A percentile compares a stretch with the other conserved stretches of the same genome.
Evolutionary conservation across 2,797 vertebrate genomes (phyloP).

Genomic region (Pipistrellus kuhlii): DNA sequence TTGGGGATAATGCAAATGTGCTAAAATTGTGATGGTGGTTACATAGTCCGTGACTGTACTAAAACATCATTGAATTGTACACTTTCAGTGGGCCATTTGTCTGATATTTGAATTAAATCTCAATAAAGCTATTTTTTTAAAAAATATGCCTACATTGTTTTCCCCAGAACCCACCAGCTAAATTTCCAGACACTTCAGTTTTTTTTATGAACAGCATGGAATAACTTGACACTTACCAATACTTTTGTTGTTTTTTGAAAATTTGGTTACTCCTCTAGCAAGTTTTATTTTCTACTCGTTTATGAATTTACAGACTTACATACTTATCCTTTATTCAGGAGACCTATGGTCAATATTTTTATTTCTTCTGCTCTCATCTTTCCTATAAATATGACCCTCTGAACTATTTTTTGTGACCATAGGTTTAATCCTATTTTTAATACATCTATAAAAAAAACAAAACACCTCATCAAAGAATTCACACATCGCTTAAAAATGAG

Average conservation of each 20-base stretch:
- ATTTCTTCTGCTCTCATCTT: slow-evolving; percentile 39
- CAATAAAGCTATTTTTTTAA: neutral
- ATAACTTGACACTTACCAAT: neutral
- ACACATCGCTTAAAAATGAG: slow-evolving; percentile 3
- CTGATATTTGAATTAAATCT: neutral
- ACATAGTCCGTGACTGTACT: neutral
- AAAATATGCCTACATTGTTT: neutral
- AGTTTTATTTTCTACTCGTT: neutral
- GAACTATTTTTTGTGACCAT: neutral
- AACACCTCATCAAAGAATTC: neutral
- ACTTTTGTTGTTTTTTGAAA: slow-evolving; percentile 21
- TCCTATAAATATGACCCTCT: neutral
- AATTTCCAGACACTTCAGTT: neutral
- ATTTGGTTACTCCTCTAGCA: neutral
- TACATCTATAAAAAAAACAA: neutral
- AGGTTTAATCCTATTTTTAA: slow-evolving; percentile 27
- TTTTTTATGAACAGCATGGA: neutral
- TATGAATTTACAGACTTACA: neutral
- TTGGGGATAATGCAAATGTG: neutral
- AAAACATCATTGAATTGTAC: neutral
- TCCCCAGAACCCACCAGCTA: neutral
- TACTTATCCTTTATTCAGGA: neutral
- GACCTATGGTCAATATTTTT: neutral
- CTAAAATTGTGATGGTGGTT: neutral
- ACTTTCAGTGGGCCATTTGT: neutral